Percentiles rank a stretch among this genome's conserved stretches.
Evolutionary conservation across 2,113 vertebrate species (phyloP).

Genomic region (Coturnix japonica): DNA sequence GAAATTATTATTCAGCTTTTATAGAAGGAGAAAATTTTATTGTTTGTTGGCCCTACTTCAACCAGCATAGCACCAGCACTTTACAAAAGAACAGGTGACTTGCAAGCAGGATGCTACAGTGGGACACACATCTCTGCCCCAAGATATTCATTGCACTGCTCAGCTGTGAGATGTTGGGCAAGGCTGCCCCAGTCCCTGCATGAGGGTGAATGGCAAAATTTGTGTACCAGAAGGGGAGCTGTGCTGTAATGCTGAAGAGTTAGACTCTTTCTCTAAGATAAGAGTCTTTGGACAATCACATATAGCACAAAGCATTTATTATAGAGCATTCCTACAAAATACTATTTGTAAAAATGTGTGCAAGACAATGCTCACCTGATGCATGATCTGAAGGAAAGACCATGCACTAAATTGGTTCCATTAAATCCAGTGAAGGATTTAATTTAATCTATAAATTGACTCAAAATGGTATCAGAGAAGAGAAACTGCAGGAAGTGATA

Average conservation of each 20-base stretch:
- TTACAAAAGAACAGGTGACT: background rate
- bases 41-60: background rate
- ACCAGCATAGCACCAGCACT: background rate
- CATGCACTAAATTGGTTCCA: too few relatives aligned
- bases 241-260: background rate
- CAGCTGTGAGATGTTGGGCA: background rate
- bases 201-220: background rate
- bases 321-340: background rate
- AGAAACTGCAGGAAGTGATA: background rate
- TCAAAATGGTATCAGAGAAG: background rate
- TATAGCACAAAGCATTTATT: background rate
- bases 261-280: background rate
- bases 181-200: background rate
- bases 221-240: background rate
- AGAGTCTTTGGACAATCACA: background rate
- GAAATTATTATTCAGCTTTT: background rate
- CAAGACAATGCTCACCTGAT: background rate
- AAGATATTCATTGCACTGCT: background rate
- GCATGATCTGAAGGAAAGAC: background rate
- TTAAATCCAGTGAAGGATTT: background rate
- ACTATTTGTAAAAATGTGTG: background rate
- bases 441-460: background rate
- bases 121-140: fast-evolving
- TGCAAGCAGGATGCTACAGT: background rate
- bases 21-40: background rate